Percentiles rank a stretch among this genome's conserved stretches.
Evolutionary conservation across 2,888 invertebrate species (phyloP).

Genomic region (Platycnemis pennipes): DNA sequence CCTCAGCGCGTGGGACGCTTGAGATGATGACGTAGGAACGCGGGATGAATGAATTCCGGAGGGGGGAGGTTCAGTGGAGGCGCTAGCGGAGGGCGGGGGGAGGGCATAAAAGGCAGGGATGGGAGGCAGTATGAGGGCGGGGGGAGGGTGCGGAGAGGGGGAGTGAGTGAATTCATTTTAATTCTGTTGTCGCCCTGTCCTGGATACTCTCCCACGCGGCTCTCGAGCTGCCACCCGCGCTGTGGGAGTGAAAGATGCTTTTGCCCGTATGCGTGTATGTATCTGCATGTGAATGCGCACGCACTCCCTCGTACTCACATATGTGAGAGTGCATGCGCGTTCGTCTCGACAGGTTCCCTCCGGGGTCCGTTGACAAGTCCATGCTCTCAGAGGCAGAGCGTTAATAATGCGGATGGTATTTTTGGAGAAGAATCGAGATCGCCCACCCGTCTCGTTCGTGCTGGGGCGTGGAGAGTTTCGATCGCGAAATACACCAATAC

Average conservation of each 20-base stretch:
- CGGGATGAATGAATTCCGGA: constrained; percentile 49
- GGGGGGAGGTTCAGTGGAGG: constrained; percentile 15
- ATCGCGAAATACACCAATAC: not conserved
- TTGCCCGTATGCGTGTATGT: not conserved
- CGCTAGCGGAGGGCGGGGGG: not conserved
- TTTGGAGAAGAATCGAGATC: not conserved
- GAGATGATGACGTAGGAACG: constrained; percentile 59
- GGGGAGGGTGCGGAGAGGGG: not conserved
- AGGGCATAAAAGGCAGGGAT: not conserved
- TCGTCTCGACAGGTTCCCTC: not conserved
- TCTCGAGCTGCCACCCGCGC: not conserved
- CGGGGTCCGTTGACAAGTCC: not conserved
- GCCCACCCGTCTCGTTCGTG: no score
- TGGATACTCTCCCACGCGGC: constrained; percentile 48
- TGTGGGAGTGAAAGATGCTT: constrained; percentile 8
- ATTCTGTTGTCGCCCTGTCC: not conserved
- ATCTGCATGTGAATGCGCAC: not conserved
- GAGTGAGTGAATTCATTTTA: not conserved
- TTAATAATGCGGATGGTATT: not conserved
- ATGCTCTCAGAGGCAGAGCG: not conserved
- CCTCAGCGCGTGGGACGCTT: constrained; percentile 35
- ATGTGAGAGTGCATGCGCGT: not conserved
- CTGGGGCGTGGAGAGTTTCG: not conserved
- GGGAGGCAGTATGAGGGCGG: not conserved
- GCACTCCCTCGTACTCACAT: not conserved